phyloP scores from a whole-genome alignment of 2,797 vertebrate genomes.

The Neosilurus mollespiculum region DNA sequence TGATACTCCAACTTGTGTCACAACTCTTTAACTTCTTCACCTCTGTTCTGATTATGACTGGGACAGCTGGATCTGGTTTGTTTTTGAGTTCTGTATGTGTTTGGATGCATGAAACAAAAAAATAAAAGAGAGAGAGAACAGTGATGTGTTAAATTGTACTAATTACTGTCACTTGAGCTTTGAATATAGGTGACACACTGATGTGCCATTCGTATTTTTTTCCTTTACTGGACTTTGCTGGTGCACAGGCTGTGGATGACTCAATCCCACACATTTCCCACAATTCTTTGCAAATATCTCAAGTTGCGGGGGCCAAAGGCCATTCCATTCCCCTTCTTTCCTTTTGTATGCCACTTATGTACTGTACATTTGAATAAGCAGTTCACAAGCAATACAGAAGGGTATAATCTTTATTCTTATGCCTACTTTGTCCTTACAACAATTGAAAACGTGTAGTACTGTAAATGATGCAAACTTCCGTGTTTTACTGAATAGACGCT shows the following conservation, averaged over 20 bases:
- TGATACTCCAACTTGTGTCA: background rate
- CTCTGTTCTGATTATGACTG: background rate
- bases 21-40: background rate
- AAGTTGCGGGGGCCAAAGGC: constrained; percentile 24
- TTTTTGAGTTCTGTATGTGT: background rate
- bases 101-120: too few relatives aligned
- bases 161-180: background rate
- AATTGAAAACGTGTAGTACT: constrained; percentile 14
- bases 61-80: background rate
- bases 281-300: constrained; percentile 27
- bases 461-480: constrained; percentile 28
- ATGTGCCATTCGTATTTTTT: background rate
- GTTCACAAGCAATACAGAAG: constrained; percentile 28
- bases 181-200: constrained; percentile 9
- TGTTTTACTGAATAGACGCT: constrained; percentile 1
- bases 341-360: constrained; percentile 23
- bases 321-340: constrained; percentile 19
- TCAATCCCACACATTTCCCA: constrained; percentile 36
- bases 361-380: constrained; percentile 19
- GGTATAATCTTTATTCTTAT: constrained; percentile 36
- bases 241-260: constrained; percentile 27
- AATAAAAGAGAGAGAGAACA: too few relatives aligned
- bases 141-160: background rate
- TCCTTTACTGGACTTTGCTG: background rate
- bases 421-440: constrained; percentile 30